Base-by-base conservation (phyloP, 2,888 invertebrate genomes). In the Acleris cristana region DNA sequence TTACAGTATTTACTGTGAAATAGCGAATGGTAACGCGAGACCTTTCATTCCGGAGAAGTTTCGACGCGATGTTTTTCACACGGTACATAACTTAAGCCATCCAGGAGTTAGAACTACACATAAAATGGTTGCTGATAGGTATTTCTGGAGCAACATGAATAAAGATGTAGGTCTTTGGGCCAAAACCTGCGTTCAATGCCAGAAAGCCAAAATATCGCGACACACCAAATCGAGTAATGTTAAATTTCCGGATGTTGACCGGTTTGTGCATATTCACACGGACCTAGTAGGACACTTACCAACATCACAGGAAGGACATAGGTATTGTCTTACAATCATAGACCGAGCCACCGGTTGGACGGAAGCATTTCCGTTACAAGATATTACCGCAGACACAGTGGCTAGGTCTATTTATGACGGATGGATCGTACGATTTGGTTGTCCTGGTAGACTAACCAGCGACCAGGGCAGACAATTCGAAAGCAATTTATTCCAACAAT, bases 391-490 rank as follows among this genome's bases (percentile, higher is more conserved):
- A 7, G 70, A 70, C 6, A 69, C 52, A 2, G 63, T 69, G 0
- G 53, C 34, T 19, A 69, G 65, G 45, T 51, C 44, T 1, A 16
- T 74, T 1, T 72, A 73, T 52, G 65, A 70, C 0, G 58, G 64
- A 12, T 75, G 75, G 74, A 71, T 75, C n/a, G 34, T 34, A 34
- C 61, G 69, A 14, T 71, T 62, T 18, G 71, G 69, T 26, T 64
- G 60, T 45, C 69, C 65, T 14, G 23, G 54, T 14, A 56, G 44
- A 16, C 21, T 70, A 26, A 70, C 68, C 0, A 68, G 58, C 26
- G 71, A 68, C 45, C 65, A 70, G 45, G 71, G 66, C 10, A 57
- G 52, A 14, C 62, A 62, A 30, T 67, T 67, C 30, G 63, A 56
- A 44, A 44, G 40, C 19, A 56, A 21, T 44, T 14, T 44, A 19